phyloP scores from a whole-genome alignment of 2,888 invertebrate species.

The Caenorhabditis sp. region DNA sequence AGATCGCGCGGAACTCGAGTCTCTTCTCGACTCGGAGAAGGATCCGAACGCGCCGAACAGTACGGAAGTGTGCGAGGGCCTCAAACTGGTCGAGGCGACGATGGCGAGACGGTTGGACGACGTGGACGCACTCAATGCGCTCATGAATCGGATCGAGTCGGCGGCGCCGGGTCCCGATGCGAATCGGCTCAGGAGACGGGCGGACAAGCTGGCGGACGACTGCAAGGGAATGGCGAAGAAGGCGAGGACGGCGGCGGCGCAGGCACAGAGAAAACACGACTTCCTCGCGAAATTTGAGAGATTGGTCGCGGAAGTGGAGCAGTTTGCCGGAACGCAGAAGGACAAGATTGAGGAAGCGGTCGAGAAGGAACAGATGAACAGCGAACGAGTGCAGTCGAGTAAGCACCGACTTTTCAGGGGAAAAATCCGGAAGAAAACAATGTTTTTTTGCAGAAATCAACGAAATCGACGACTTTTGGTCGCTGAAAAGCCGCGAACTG shows the following conservation, averaged over 20 bases:
- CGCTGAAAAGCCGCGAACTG: slow-evolving; percentile 62
- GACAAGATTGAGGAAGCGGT: slow-evolving; percentile 59
- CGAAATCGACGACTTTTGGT: slow-evolving; percentile 65
- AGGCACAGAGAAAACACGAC: slow-evolving; percentile 59
- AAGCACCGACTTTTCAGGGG: slow-evolving; percentile 40
- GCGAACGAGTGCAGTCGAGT: slow-evolving; percentile 62
- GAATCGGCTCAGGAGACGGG: slow-evolving; percentile 66
- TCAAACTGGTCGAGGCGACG: slow-evolving; percentile 60
- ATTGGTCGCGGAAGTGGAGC: slow-evolving; percentile 54
- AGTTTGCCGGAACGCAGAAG: slow-evolving; percentile 51
- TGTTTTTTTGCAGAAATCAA: slow-evolving; percentile 57
- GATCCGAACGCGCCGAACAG: not conserved
- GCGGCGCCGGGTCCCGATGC: slow-evolving; percentile 71
- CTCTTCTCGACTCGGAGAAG: slow-evolving; percentile 26
- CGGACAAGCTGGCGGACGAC: slow-evolving; percentile 68
- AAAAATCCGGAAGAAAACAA: not conserved
- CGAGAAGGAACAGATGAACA: slow-evolving; percentile 56
- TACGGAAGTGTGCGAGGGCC: slow-evolving; percentile 50
- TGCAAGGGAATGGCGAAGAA: slow-evolving; percentile 65
- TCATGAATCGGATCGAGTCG: slow-evolving; percentile 62
- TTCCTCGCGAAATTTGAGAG: slow-evolving; percentile 49
- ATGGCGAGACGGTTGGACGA: slow-evolving; percentile 62
- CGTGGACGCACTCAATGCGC: slow-evolving; percentile 60
- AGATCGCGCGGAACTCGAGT: slow-evolving; percentile 61
- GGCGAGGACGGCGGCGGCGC: slow-evolving; percentile 60